Percentiles rank a stretch among this genome's conserved stretches.
phyloP scores from a whole-genome alignment of 2,888 invertebrate genomes.

The Drosophila tanythrix region DNA sequence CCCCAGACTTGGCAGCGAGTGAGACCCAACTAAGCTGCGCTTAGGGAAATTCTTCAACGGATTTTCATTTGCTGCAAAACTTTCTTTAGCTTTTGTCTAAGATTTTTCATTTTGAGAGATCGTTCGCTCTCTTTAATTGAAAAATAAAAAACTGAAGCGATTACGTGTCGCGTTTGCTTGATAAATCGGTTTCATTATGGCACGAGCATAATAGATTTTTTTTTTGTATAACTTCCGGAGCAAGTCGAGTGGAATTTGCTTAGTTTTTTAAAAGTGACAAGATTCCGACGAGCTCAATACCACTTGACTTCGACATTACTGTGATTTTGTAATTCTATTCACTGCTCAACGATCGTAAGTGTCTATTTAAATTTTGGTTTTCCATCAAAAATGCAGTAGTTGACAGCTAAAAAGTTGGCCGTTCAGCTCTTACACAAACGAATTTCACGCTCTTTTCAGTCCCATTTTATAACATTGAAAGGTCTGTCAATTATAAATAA shows the following conservation, averaged over 20 bases:
- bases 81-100: constrained; percentile 72
- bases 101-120: constrained; percentile 32
- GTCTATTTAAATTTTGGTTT: constrained; percentile 51
- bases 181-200: constrained; percentile 74
- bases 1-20: constrained; percentile 28
- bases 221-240: constrained; percentile 68
- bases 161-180: constrained; percentile 56
- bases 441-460: constrained; percentile 51
- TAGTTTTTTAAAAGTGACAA: constrained; percentile 57
- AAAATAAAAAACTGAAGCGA: constrained; percentile 55
- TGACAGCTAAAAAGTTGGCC: constrained; percentile 72
- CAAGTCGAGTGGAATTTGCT: constrained; percentile 40
- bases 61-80: constrained; percentile 74
- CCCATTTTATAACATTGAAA: constrained; percentile 74
- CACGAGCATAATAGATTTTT: constrained; percentile 65
- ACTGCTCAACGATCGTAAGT: constrained; percentile 33
- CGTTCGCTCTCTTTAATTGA: constrained; percentile 61
- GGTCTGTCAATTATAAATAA: constrained; percentile 70
- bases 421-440: constrained; percentile 56
- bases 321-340: constrained; percentile 19
- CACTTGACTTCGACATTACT: constrained; percentile 66
- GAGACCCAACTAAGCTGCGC: constrained; percentile 63
- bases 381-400: constrained; percentile 60
- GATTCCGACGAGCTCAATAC: constrained; percentile 52
- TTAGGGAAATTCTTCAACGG: constrained; percentile 80